Conservation (phyloP, 2,113 vertebrate genomes). For the Actinemys pallida region DNA sequence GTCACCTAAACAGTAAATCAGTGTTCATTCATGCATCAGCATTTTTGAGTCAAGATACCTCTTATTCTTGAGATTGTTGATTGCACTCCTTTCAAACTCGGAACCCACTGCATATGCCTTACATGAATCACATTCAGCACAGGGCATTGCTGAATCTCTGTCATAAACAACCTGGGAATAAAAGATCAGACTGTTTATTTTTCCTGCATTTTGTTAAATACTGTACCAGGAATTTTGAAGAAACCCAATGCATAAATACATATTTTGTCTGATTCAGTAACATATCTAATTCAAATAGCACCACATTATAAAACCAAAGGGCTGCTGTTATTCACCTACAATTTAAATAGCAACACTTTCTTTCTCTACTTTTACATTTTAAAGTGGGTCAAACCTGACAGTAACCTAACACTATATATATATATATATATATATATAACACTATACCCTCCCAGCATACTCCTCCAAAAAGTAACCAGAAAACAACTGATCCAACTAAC, state of each 20-base stretch:
- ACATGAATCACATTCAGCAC: conserved; percentile 62
- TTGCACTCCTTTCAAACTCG: conserved; percentile 65
- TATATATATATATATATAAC: neutral
- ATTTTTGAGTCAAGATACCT: conserved; percentile 56
- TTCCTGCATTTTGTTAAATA: conserved; percentile 77
- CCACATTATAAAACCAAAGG: conserved; percentile 65
- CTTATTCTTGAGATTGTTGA: conserved; percentile 66
- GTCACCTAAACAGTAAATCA: conserved; percentile 63
- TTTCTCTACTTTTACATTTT: conserved; percentile 66
- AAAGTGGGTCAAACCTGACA: conserved; percentile 58
- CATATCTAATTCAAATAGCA: conserved; percentile 77
- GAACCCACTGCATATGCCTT: conserved; percentile 55
- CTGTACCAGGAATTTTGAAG: conserved; percentile 61
- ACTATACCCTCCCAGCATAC: neutral
- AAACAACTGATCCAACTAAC: neutral
- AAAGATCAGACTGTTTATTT: conserved; percentile 71
- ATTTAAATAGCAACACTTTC: conserved; percentile 31
- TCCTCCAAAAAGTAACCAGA: neutral
- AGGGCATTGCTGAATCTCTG: conserved; percentile 58
- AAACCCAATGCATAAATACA: conserved; percentile 81
- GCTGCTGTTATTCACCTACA: conserved; percentile 55
- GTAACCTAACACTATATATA: conserved; percentile 25
- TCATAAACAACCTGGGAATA: conserved; percentile 69
- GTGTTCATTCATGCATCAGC: conserved; percentile 39
- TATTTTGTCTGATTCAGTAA: conserved; percentile 75